Evolutionary conservation across 2,888 invertebrate species (phyloP).

Genomic region (Dilophus febrilis): DNA sequence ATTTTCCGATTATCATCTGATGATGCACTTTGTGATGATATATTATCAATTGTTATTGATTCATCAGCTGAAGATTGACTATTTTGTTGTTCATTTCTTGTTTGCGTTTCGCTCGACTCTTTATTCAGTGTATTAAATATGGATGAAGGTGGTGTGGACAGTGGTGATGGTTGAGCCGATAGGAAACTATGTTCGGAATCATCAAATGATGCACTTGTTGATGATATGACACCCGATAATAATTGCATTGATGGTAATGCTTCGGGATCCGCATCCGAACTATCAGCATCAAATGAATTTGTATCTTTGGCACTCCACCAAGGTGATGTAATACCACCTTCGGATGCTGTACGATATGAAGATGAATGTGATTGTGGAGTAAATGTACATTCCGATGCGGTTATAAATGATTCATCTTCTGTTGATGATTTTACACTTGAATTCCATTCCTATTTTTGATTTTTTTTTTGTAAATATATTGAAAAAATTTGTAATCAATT

Average conservation of each 20-base stretch:
- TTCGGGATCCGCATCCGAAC: slow-evolving; percentile 18
- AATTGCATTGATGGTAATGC: slow-evolving; percentile 13
- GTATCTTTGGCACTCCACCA: slow-evolving; percentile 38
- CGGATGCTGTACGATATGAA: slow-evolving; percentile 50
- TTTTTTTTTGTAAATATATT: too few relatives aligned
- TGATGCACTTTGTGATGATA: neutral
- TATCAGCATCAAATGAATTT: slow-evolving; percentile 26
- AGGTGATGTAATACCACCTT: slow-evolving; percentile 39
- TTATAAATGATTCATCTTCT: slow-evolving; percentile 47
- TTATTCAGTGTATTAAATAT: neutral
- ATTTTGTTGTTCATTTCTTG: neutral
- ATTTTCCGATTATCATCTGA: too few relatives aligned
- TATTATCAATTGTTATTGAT: neutral
- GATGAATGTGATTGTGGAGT: slow-evolving; percentile 45
- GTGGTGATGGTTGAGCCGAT: slow-evolving; percentile 20
- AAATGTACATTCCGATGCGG: slow-evolving; percentile 48
- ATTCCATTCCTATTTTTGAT: slow-evolving; percentile 31
- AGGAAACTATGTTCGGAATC: slow-evolving; percentile 25
- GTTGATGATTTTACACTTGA: slow-evolving; percentile 24
- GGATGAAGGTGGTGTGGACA: slow-evolving; percentile 1
- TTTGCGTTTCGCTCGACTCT: neutral
- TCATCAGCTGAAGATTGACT: neutral
- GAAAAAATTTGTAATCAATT: neutral
- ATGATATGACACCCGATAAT: slow-evolving; percentile 17
- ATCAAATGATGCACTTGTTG: slow-evolving; percentile 26